Base-by-base conservation (phyloP, 1,140 invertebrate species). In the Acromyrmex echinatior region DNA sequence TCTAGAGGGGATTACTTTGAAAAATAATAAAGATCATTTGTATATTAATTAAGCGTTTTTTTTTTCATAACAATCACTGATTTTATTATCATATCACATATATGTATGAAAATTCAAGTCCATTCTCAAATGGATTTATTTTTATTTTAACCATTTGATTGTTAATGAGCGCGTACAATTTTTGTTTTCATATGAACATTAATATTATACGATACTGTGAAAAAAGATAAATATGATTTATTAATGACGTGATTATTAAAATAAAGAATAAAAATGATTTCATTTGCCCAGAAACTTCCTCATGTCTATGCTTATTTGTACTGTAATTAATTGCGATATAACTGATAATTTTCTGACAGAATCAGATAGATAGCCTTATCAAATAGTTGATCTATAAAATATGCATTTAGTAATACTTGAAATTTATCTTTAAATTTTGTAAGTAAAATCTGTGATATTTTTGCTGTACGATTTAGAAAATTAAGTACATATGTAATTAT, bases 361-460 rank as follows among this genome's bases (percentile, higher is more conserved):
- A 18, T n/a, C 53, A 6, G 18, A 16, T 45, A 45, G 10, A 2
- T 18, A 56, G 18, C 5, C 5, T 56, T 53, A 18, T 53, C 18
- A 56, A 18, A 18, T 56, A 56, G 4, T 56, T 18, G 16, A 53
- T 16, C 14, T 53, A 16, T 53, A 56, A 56, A 56, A 56, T 56
- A 53, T 56, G 16, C 5, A 56, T 56, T 6, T n/a, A 0, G 18
- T 56, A 4, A 45, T 45, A 12, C 39, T 45, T 45, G 39, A 56
- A 56, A 16, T 56, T n/a, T n/a, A 87, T 82, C 56, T 63, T 56
- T 45, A 51, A 51, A 25, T 76, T 66, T 71, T n/a, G 39, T 9
- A 60, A 62, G 35, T 7, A 39, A n/a, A 35, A 66, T 35, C 16
- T 63, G 16, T 28, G 18, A 10, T 31, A 66, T n/a, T 66, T n/a